Evolutionary conservation across 30 jellyfish, hydroid and myxozoan species (phyloP).

Genomic region (Chironex yamaguchii): DNA sequence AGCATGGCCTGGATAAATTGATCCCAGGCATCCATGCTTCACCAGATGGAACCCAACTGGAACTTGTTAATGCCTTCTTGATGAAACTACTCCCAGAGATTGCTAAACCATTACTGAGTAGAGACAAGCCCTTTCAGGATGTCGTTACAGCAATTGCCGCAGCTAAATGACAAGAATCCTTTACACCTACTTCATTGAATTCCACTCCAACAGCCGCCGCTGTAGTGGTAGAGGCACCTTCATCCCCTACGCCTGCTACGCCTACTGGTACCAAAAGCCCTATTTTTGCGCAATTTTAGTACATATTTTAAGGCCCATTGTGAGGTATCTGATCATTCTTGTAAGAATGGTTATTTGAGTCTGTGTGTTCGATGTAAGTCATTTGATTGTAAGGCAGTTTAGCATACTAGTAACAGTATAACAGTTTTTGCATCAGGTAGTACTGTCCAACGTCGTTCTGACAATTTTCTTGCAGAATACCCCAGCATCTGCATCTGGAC

Average conservation of each 20-base stretch:
- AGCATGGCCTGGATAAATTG: constrained; percentile 9
- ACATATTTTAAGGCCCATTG: not conserved
- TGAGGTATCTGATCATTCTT: not conserved
- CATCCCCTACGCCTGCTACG: not conserved
- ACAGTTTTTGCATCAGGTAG: too few relatives aligned
- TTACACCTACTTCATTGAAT: not conserved
- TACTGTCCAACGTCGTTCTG: too few relatives aligned
- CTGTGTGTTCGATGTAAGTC: not conserved
- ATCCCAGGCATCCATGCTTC: constrained; percentile 30
- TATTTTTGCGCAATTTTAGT: not conserved
- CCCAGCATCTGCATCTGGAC: too few relatives aligned
- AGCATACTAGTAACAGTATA: too few relatives aligned
- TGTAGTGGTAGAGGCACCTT: not conserved
- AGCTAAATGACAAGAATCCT: constrained; percentile 29
- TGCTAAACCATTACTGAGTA: not conserved
- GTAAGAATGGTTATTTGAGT: not conserved
- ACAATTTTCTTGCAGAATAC: too few relatives aligned
- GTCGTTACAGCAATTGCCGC: constrained; percentile 14
- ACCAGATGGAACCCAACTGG: constrained; percentile 8
- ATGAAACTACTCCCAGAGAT: constrained; percentile 32
- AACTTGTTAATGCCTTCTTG: constrained; percentile 11
- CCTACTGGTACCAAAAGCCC: too few relatives aligned
- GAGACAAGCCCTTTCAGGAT: not conserved
- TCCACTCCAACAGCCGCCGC: not conserved
- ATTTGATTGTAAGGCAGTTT: not conserved